Conservation (phyloP, 2,797 vertebrate genomes). For the Danio kyathit region DNA sequence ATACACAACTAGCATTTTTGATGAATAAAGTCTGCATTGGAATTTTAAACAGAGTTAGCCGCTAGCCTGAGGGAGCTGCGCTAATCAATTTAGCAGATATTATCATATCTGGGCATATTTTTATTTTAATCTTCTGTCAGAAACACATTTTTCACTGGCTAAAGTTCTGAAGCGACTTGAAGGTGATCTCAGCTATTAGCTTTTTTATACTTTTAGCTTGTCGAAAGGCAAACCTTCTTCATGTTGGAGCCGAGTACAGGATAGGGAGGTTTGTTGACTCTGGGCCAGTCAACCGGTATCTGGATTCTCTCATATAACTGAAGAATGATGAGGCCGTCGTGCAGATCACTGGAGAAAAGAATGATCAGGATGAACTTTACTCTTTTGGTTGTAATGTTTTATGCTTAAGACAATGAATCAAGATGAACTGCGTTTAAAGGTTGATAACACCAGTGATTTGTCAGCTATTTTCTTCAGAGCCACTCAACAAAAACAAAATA, state of each 20-base stretch:
- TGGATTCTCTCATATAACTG: slow-evolving; percentile 90
- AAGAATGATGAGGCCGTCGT: slow-evolving; percentile 91
- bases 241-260: slow-evolving; percentile 88
- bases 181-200: not conserved
- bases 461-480: slow-evolving; percentile 6
- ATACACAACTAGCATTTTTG: slow-evolving; percentile 30
- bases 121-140: slow-evolving; percentile 9
- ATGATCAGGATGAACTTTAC: not conserved
- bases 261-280: slow-evolving; percentile 90
- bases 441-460: not conserved
- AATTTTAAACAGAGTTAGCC: slow-evolving; percentile 1
- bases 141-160: not conserved
- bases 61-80: slow-evolving; percentile 5
- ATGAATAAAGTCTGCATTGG: not conserved
- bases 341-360: slow-evolving; percentile 83
- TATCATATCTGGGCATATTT: not conserved
- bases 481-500: no score
- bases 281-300: slow-evolving; percentile 89
- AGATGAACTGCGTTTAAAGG: slow-evolving; percentile 1
- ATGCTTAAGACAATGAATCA: not conserved
- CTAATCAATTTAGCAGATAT: slow-evolving; percentile 20
- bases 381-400: not conserved
- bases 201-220: not conserved
- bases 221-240: slow-evolving; percentile 85
- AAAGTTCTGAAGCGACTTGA: not conserved